Base-by-base conservation (phyloP, 1,140 invertebrate species). In the Nylanderia fulva region DNA sequence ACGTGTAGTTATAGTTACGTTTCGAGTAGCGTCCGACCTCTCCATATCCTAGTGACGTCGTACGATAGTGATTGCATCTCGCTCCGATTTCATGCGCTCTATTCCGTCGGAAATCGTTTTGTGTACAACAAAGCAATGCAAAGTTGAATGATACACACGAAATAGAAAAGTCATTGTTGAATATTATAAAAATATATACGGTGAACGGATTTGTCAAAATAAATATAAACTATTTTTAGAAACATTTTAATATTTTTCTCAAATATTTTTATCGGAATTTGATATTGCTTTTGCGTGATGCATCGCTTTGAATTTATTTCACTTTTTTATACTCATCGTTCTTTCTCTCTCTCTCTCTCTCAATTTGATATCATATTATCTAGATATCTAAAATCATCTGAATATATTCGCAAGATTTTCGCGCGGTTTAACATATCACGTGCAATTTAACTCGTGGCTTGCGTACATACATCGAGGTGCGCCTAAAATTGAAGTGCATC, bases 21-120 rank as follows among this genome's bases (percentile, higher is more conserved):
- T 24, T 80, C 48, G 52, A 42, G 52, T 15, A 80, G 5, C 18
- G 33, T 80, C n/a, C 77, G 68, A 39, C 24, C 39, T 58, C 8
- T 58, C 8, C 15, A 80, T 69, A 71, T 27, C 13, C 39, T 42
- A 39, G 64, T 69, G 64, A 69, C 52, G 24, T 80, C 7, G 36
- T 36, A 24, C 33, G 27, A 39, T 54, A 68, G 45, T n/a, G 76
- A 80, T 80, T 69, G 77, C 36, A 58, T 80, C 36, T 58, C 64
- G 11, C 11, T 56, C 18, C 24, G 52, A 80, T 80, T 56, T 66
- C 77, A 58, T 33, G 36, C 33, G 64, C 69, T 69, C 36, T 36
- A 29, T 58, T 69, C 24, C 64, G 18, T 29, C 11, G 24, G 52
- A 71, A 58, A 80, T 45, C 36, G 36, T n/a, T 68, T 68, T 29